These are phyloP conservation scores for Cricetomys ansorgei DNA, from an alignment of 2,113 vertebrate species.

Conservation along the genomic window DNA sequence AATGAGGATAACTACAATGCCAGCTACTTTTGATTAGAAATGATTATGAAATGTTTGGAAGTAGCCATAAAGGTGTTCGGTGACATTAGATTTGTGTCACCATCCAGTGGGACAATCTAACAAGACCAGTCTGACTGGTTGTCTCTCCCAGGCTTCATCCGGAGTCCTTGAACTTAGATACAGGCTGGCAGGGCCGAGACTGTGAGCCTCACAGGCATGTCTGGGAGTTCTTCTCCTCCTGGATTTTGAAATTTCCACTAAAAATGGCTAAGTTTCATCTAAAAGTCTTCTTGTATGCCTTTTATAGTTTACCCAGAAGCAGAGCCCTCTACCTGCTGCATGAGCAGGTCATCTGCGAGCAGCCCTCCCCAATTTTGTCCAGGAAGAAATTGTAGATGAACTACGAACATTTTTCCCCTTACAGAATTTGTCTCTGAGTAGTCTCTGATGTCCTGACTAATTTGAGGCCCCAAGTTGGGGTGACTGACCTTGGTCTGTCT, in stretches of 20 bases:
- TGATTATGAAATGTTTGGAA: not conserved
- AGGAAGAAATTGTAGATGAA: not conserved
- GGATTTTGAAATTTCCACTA: not conserved
- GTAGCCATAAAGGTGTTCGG: conserved; percentile 8
- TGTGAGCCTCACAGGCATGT: not conserved
- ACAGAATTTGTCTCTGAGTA: not conserved
- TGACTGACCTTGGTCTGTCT: not conserved
- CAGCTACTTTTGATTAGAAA: not conserved
- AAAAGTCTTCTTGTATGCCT: not conserved
- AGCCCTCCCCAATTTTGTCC: not conserved
- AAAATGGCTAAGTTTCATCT: not conserved
- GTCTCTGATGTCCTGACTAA: too few relatives aligned
- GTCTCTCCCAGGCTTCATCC: not conserved
- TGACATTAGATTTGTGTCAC: conserved; percentile 34
- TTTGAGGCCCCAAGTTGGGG: not conserved
- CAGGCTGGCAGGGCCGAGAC: not conserved
- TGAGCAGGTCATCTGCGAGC: accelerated
- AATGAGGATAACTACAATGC: too few relatives aligned
- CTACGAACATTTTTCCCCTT: not conserved
- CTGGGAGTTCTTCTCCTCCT: not conserved
- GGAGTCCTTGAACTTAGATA: not conserved
- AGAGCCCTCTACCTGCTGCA: not conserved
- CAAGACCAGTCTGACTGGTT: conserved; percentile 31
- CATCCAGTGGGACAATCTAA: not conserved
- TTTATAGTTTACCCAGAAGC: accelerated